These are phyloP conservation scores for Campoletis raptor DNA, from an alignment of 2,888 invertebrate genomes.

Conservation along the genomic window DNA sequence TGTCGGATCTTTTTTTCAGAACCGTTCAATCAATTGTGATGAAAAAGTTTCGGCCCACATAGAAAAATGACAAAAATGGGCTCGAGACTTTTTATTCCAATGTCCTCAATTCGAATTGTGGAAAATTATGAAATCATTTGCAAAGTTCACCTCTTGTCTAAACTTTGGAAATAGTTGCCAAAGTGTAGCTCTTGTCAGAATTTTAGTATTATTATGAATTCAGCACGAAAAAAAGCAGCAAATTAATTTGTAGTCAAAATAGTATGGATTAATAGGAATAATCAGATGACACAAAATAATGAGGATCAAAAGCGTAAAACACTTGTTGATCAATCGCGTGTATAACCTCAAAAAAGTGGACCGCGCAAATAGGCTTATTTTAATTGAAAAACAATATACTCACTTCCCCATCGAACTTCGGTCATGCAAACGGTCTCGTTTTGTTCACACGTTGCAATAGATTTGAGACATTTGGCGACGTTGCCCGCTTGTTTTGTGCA, in stretches of 20 bases:
- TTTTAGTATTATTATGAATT: neutral
- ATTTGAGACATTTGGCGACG: conserved; percentile 95
- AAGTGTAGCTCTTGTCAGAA: neutral
- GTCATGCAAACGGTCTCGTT: conserved; percentile 95
- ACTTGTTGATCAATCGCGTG: conserved; percentile 19
- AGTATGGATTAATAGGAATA: neutral
- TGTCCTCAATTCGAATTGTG: too few relatives aligned
- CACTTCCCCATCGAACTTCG: conserved; percentile 96
- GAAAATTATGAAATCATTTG: neutral
- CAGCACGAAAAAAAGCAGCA: neutral
- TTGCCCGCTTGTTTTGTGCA: conserved; percentile 97
- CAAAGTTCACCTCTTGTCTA: neutral
- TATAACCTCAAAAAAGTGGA: conserved; percentile 67
- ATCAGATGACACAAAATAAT: neutral
- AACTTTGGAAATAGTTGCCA: neutral
- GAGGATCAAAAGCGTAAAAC: neutral
- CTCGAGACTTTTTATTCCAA: too few relatives aligned
- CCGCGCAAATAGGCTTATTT: neutral
- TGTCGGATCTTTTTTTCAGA: neutral
- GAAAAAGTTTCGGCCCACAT: too few relatives aligned
- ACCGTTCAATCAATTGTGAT: too few relatives aligned
- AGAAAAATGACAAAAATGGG: too few relatives aligned
- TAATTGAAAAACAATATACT: conserved; percentile 78
- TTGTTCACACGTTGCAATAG: conserved; percentile 95
- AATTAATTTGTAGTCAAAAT: neutral